These are phyloP conservation scores for Rhizomys pruinosus DNA, from an alignment of 2,113 vertebrate species.

Conservation along the genomic window DNA sequence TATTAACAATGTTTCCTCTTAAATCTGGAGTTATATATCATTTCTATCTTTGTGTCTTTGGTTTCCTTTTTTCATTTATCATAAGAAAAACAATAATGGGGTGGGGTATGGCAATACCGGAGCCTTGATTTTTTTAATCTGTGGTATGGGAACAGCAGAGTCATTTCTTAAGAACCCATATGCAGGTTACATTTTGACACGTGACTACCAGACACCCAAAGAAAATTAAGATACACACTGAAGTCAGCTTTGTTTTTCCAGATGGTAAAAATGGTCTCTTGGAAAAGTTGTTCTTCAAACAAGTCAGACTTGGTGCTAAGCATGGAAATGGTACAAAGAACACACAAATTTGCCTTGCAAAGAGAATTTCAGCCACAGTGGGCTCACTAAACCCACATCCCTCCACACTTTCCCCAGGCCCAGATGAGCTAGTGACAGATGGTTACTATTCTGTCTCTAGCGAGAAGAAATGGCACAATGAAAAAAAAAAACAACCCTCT, in stretches of 20 bases:
- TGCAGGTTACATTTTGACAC: background rate
- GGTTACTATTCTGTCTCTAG: slow-evolving; percentile 53
- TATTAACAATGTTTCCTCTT: slow-evolving; percentile 20
- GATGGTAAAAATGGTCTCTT: slow-evolving; percentile 24
- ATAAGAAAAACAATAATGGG: background rate
- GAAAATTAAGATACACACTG: background rate
- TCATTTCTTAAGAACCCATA: background rate
- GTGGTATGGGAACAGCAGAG: background rate
- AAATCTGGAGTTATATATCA: background rate
- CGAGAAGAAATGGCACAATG: slow-evolving; percentile 52
- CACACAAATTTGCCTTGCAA: background rate
- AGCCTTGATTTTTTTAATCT: background rate
- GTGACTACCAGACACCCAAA: background rate
- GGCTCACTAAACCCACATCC: slow-evolving; percentile 52
- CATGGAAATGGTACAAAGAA: background rate
- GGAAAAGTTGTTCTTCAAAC: slow-evolving; percentile 30
- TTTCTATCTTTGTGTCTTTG: background rate
- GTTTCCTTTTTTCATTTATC: slow-evolving; percentile 3
- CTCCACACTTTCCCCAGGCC: background rate
- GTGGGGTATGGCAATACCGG: background rate
- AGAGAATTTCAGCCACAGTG: background rate
- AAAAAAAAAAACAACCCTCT: background rate
- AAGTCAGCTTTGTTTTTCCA: slow-evolving; percentile 8
- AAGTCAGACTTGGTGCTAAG: background rate
- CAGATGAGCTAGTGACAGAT: slow-evolving; percentile 61